Conservation (phyloP, 1,140 invertebrate species). For the Eriosoma lanigerum region DNA sequence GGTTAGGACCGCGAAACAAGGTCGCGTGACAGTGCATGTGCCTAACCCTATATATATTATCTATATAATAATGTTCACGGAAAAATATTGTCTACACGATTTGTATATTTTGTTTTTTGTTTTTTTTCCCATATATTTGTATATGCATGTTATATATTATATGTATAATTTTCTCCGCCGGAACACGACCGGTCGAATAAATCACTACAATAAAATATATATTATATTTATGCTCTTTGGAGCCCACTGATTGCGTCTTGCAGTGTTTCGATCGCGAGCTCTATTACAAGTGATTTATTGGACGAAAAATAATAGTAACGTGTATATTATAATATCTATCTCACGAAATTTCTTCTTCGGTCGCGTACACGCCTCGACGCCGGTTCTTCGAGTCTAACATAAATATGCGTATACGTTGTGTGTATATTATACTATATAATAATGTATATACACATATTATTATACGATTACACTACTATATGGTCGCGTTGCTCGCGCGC, state of each 20-base stretch:
- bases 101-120: conserved; percentile 16
- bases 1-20: conserved; percentile 49
- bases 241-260: conserved; percentile 35
- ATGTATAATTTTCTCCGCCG: conserved; percentile 36
- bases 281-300: conserved; percentile 50
- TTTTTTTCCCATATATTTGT: not conserved
- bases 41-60: no score
- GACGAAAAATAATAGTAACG: conserved; percentile 51
- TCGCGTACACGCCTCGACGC: conserved; percentile 33
- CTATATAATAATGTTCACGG: conserved; percentile 34
- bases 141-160: not conserved
- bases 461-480: not conserved
- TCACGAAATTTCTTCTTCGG: conserved; percentile 21
- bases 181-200: conserved; percentile 42
- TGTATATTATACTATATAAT: conserved; percentile 18
- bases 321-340: conserved; percentile 19
- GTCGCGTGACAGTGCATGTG: conserved; percentile 26
- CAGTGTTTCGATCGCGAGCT: conserved; percentile 29
- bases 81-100: conserved; percentile 20
- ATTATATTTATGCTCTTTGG: conserved; percentile 28
- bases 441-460: not conserved
- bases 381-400: conserved; percentile 17
- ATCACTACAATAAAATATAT: conserved; percentile 7
- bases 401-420: not conserved
- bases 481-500: conserved; percentile 33